Evolutionary conservation across 2,888 invertebrate species (phyloP), one percentile per base, ranked within the genome.

Genomic region (Rhagonycha lutea): DNA sequence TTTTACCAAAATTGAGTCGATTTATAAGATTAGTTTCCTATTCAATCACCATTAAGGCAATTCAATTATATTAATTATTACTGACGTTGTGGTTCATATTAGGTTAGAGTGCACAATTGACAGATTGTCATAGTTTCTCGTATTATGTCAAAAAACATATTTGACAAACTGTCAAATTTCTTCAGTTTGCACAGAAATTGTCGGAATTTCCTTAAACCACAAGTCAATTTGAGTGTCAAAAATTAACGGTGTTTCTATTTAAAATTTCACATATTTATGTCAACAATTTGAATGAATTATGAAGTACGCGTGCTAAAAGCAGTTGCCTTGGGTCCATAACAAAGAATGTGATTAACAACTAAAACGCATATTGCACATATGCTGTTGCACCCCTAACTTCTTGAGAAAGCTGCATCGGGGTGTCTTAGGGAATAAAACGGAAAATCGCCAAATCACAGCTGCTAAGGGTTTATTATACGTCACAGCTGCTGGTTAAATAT

Each of bases 401-500:
- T 79, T 80, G 79, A 81, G 81, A 82, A 83, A 82, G 80, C 81
- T 79, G 79, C 80, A 80, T 78, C 74, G 65, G 73, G 76, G 81
- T 81, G 81, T 82, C 83, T 82, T 81, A 77, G 81, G 82, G 82
- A 81, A 82, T 81, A 82, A 83, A 83, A 82, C 82, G 82, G 81
- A 80, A 82, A 82, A 81, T 82, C 81, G 80, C 79, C 78, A 82
- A 82, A 82, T 82, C 82, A 81, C 82, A 83, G 82, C 83, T 83
- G 83, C 82, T 78, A 77, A 74, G 80, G 80, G 79, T 79, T 76
- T 80, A 79, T 79, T 78, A 80, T 79, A 79, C 71, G 74, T 78
- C 79, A 80, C 80, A 81, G 75, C 81, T 81, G 80, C 79, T 79
- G 76, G 12, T 72, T 73, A 79, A 80, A 78, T 75, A 73, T 75